These are phyloP conservation scores for Trichoplusia ni DNA, from an alignment of 1,140 invertebrate species.

Conservation along the genomic window DNA sequence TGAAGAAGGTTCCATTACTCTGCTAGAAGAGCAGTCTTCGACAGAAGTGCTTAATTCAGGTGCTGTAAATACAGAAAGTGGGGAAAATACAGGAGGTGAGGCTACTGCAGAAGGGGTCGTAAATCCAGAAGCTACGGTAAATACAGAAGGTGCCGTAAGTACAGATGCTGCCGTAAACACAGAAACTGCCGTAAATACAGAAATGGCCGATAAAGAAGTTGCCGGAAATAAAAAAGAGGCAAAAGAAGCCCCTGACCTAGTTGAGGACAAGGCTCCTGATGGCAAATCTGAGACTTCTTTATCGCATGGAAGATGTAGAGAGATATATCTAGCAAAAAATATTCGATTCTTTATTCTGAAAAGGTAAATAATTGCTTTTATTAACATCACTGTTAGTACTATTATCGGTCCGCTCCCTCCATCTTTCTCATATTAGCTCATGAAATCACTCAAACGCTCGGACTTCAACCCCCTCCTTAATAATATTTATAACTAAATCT, in stretches of 20 bases:
- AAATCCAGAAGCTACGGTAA: background rate
- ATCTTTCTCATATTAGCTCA: no score
- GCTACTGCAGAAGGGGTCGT: background rate
- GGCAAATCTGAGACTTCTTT: slow-evolving; percentile 37
- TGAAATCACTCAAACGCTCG: no score
- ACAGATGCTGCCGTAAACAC: no score
- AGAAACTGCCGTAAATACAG: background rate
- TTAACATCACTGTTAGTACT: no score
- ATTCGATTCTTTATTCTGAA: slow-evolving; percentile 61
- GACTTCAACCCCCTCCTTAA: no score
- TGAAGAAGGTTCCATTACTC: slow-evolving; percentile 59
- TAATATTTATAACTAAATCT: no score
- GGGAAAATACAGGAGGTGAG: background rate
- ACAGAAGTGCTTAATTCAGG: slow-evolving; percentile 30
- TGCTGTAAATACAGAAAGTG: slow-evolving; percentile 8
- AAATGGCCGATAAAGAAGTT: no score
- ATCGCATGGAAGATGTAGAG: slow-evolving; percentile 54
- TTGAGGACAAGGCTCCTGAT: slow-evolving; percentile 35
- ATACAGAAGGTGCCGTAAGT: background rate
- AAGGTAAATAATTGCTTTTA: no score
- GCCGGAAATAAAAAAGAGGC: no score
- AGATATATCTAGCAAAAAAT: slow-evolving; percentile 55
- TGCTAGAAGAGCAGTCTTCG: slow-evolving; percentile 42
- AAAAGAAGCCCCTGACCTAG: no score
- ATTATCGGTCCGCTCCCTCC: no score